Base-by-base conservation (phyloP, 2,113 vertebrate species). In the Vimba vimba region DNA sequence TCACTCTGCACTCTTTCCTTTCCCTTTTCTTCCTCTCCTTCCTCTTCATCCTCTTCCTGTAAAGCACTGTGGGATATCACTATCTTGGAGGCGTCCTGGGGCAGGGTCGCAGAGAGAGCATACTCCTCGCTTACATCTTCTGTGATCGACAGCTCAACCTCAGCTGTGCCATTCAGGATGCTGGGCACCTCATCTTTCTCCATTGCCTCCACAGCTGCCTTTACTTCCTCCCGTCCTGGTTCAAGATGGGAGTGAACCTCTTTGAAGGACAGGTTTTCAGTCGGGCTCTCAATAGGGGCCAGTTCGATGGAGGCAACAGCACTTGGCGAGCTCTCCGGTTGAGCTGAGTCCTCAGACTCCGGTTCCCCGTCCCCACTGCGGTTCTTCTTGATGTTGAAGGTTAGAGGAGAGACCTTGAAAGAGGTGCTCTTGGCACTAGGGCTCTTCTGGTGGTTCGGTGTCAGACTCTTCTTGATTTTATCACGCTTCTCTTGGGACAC, bases 401-500 rank as follows among this genome's bases (percentile, higher is more conserved):
- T 89, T 78, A 94, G 82, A 17, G 94, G 96, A 2, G 97, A 94
- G 19, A 97, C 95, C 88, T 97, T 99, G 91, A 98, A 96, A 39
- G 94, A 94, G 0, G 97, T 95, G 15, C 91, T 87, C 89, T 96
- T 97, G 2, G 93, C 92, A 0, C 95, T 92, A 2, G 94, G 89
- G 0, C 93, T 91, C 89, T 95, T 98, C 92, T 96, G 96, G 80
- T 96, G 94, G 60, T 92, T 95, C 9, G 94, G 92, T 3, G 94
- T 92, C 27, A 97, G 93, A 0, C 95, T 96, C 86, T 96, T 97
- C 92, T 97, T 99, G 90, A 98, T 97, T 92, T 98, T 99, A 86
- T 99, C 97, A 43, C 98, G 95, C 89, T 97, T 94, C 87, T 99
- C 97, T 0, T 86, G 93, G 0, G 97, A 98, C 36, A 99, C 97